Percentiles rank a stretch among this genome's conserved stretches.
Conservation (phyloP, 2,888 invertebrate species). For the Eupithecia pulchellata region DNA sequence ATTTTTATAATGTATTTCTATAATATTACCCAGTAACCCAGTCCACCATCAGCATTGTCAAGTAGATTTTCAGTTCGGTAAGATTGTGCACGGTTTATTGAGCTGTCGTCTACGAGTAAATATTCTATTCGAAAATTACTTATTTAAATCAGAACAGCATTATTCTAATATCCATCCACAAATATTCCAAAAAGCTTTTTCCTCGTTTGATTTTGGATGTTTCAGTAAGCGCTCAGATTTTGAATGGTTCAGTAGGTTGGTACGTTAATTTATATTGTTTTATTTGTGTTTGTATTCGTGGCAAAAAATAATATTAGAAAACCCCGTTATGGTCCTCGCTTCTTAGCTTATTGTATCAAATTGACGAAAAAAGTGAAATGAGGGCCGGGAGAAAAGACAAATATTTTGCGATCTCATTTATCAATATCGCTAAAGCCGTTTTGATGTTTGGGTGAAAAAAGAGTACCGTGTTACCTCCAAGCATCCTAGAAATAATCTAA, state of each 20-base stretch:
- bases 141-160: slow-evolving; percentile 11
- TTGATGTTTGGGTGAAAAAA: neutral
- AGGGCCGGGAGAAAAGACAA: no score
- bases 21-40: no score
- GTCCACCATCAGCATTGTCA: no score
- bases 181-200: slow-evolving; percentile 13
- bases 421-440: neutral
- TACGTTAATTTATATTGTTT: no score
- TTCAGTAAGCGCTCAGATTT: neutral
- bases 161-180: slow-evolving; percentile 12
- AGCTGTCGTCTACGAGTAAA: neutral
- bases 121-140: neutral
- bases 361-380: no score
- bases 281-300: no score
- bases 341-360: no score
- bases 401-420: neutral
- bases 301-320: no score
- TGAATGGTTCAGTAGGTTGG: neutral
- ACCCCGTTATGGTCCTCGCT: no score
- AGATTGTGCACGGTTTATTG: neutral
- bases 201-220: neutral
- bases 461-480: neutral
- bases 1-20: no score
- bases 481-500: neutral
- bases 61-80: neutral